phyloP scores from a whole-genome alignment of 2,797 vertebrate species.

The Mareca strepera region DNA sequence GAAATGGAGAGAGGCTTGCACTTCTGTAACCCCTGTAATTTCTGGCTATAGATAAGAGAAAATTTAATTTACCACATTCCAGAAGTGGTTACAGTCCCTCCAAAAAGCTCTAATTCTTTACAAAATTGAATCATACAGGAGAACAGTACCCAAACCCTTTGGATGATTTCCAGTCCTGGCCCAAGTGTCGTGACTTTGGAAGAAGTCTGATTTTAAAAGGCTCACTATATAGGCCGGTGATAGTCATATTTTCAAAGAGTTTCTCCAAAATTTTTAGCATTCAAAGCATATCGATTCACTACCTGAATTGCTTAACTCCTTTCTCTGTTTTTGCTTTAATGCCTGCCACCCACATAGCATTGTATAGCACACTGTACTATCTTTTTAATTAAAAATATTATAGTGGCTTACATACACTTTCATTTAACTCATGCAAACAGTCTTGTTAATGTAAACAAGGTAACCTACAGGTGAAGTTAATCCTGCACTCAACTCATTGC shows the following conservation, averaged over 20 bases:
- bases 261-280: background rate
- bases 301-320: background rate
- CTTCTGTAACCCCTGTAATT: background rate
- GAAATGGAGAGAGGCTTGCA: background rate
- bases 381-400: constrained; percentile 35
- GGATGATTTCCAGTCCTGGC: background rate
- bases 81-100: background rate
- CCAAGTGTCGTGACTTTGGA: background rate
- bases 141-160: background rate
- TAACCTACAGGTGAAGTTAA: background rate
- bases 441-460: background rate
- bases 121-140: background rate
- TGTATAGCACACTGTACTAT: background rate
- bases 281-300: background rate
- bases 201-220: background rate
- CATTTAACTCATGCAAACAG: background rate
- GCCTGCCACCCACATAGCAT: constrained; percentile 9
- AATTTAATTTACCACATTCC: constrained; percentile 36
- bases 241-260: background rate
- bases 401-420: background rate
- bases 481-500: background rate
- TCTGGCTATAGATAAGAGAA: constrained; percentile 1
- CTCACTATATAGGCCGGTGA: background rate
- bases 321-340: background rate
- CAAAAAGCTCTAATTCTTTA: background rate